These are phyloP conservation scores for Rhagonycha fulva DNA, from an alignment of 2,888 invertebrate species.

Conservation along the genomic window DNA sequence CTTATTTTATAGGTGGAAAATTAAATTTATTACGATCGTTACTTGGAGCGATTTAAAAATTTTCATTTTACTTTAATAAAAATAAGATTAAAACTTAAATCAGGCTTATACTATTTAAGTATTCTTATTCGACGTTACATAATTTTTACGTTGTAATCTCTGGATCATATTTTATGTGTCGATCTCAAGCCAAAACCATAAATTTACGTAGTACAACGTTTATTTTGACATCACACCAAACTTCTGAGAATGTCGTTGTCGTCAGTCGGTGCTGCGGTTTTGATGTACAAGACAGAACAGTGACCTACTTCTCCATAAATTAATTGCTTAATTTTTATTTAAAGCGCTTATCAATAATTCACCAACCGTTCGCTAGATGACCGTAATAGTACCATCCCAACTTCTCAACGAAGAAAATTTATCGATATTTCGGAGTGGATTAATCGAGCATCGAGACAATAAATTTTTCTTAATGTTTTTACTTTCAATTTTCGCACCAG, in stretches of 20 bases:
- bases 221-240: conserved; percentile 6
- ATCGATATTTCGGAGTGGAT: background rate
- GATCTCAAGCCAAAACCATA: background rate
- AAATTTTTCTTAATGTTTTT: background rate
- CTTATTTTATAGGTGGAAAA: conserved; percentile 11
- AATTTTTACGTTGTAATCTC: background rate
- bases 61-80: background rate
- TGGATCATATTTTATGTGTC: background rate
- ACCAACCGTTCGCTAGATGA: background rate
- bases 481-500: background rate
- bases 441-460: background rate
- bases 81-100: background rate
- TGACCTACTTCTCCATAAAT: background rate
- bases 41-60: background rate
- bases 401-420: background rate
- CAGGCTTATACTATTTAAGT: background rate
- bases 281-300: background rate
- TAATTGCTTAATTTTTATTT: background rate
- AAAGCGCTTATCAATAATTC: conserved; percentile 4
- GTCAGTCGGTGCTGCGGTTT: background rate
- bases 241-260: conserved; percentile 2
- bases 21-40: conserved; percentile 11
- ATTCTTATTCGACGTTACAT: background rate
- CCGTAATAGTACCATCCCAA: background rate
- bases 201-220: conserved; percentile 3